Evolutionary conservation across 2,888 invertebrate genomes (phyloP).

Genomic region (Adelognathus sp.): DNA sequence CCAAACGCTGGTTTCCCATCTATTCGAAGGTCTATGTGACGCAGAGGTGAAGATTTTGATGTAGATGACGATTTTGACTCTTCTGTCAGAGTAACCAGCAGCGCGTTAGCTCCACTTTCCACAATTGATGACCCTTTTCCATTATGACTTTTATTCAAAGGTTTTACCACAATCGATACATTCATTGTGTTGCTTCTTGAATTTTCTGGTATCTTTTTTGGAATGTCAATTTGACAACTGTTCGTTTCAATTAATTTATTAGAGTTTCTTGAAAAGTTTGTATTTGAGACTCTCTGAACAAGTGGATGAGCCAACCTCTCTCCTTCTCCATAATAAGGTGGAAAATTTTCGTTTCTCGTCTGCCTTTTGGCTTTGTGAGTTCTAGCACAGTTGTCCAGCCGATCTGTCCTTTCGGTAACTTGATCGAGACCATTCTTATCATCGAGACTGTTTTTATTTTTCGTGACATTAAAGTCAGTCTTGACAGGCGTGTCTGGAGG

Average conservation of each 20-base stretch:
- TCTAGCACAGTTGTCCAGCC: constrained; percentile 54
- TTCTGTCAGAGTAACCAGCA: constrained; percentile 54
- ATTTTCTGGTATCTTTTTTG: not conserved
- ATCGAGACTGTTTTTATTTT: not conserved
- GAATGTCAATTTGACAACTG: not conserved
- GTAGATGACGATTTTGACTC: constrained; percentile 29
- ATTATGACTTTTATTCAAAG: not conserved
- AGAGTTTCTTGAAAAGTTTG: not conserved
- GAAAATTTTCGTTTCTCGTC: not conserved
- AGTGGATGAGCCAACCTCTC: constrained; percentile 2
- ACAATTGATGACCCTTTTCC: not conserved
- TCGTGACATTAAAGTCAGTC: not conserved
- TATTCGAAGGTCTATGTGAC: constrained; percentile 66
- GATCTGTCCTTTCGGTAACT: constrained; percentile 35
- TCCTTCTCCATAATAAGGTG: not conserved
- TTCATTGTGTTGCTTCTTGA: constrained; percentile 42
- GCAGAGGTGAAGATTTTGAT: constrained; percentile 17
- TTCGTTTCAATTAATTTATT: not conserved
- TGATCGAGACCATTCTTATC: constrained; percentile 13
- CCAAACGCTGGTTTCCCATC: constrained; percentile 66
- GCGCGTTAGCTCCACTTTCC: constrained; percentile 19
- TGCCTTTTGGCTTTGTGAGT: constrained; percentile 12
- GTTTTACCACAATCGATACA: constrained; percentile 60
- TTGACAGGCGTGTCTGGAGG: not conserved
- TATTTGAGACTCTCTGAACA: constrained; percentile 1